A percentile compares a stretch with the other conserved stretches of the same genome.
These are phyloP conservation scores for Himalopsyche kuldschensis DNA, from an alignment of 2,888 invertebrate species.

Conservation along the genomic window DNA sequence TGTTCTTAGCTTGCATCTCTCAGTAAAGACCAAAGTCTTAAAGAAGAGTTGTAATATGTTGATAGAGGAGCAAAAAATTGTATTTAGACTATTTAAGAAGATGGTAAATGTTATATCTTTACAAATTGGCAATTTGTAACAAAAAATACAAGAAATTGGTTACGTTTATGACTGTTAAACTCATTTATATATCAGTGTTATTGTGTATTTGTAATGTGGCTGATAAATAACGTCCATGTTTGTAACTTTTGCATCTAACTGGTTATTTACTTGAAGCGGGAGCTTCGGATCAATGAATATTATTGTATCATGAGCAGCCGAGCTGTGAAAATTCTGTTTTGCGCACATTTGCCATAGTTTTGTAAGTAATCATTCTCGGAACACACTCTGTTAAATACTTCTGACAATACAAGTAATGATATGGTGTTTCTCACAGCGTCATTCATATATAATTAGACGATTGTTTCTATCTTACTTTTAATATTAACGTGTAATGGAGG, in stretches of 20 bases:
- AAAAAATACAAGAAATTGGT: constrained; percentile 10
- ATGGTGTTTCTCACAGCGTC: constrained; percentile 30
- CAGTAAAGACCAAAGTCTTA: constrained; percentile 29
- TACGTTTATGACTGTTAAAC: constrained; percentile 25
- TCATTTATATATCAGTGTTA: constrained; percentile 21
- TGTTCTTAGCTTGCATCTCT: constrained; percentile 30
- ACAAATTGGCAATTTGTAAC: constrained; percentile 6
- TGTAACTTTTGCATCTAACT: constrained; percentile 25
- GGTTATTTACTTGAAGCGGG: background rate
- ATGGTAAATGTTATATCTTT: constrained; percentile 25
- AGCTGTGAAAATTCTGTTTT: constrained; percentile 21
- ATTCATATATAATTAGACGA: constrained; percentile 19
- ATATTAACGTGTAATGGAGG: constrained; percentile 25
- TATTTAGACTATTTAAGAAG: constrained; percentile 25
- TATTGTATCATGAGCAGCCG: background rate
- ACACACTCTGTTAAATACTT: constrained; percentile 29
- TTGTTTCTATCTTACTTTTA: constrained; percentile 26
- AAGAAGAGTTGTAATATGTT: constrained; percentile 28
- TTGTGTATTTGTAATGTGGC: constrained; percentile 32
- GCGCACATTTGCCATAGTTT: constrained; percentile 36
- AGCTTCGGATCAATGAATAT: background rate
- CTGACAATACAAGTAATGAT: constrained; percentile 39
- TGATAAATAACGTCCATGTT: constrained; percentile 37
- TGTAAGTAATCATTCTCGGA: constrained; percentile 29
- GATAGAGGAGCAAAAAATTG: constrained; percentile 31